Evolutionary conservation across 1,140 invertebrate species (phyloP), one percentile per base, ranked within the genome.

Genomic region (Antheraea mylitta): DNA sequence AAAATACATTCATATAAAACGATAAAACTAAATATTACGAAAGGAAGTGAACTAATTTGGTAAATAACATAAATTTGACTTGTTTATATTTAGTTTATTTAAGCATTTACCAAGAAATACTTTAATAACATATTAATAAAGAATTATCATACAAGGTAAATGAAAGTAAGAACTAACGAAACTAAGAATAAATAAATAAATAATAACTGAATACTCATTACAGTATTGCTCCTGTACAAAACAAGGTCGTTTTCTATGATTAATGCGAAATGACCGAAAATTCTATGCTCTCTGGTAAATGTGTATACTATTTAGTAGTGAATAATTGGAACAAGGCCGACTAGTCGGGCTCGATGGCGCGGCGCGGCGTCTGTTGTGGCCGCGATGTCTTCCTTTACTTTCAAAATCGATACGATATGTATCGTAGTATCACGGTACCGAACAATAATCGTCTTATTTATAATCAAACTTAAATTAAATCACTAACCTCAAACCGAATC

Each of bases 311-410:
- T 58, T 66, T 66, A 19, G 42, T 37, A 71, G 72, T 78, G 75
- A 80, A 77, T 81, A 87, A 90, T 85, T 85, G 79, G 87, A 83
- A 80, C 87, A 86, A 89, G 87, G 87, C 85, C 83, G 75, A 53
- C 65, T 68, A 75, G 30, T 75, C 67, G 10, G 45, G 11, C 45
- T 53, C 69, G 69, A 67, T 74, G 75, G 71, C 60, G 79, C 68
- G 66, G 74, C 77, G 80, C 68, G 66, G 74, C 77, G 80, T 79
- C 79, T 86, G 82, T 81, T 81, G 78, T 77, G 73, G 69, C 76
- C 76, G 77, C 77, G 71, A 75, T 78, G 78, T 83, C 80, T 84
- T 82, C 80, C 77, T 82, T 75, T 76, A 78, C 74, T 78, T 80
- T 71, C 75, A 86, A 87, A 87, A 90, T 89, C 86, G 81, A 90